Evolutionary conservation across 1,140 invertebrate genomes (phyloP), one percentile per base, ranked within the genome.

Genomic region (Megalopta genalis): DNA sequence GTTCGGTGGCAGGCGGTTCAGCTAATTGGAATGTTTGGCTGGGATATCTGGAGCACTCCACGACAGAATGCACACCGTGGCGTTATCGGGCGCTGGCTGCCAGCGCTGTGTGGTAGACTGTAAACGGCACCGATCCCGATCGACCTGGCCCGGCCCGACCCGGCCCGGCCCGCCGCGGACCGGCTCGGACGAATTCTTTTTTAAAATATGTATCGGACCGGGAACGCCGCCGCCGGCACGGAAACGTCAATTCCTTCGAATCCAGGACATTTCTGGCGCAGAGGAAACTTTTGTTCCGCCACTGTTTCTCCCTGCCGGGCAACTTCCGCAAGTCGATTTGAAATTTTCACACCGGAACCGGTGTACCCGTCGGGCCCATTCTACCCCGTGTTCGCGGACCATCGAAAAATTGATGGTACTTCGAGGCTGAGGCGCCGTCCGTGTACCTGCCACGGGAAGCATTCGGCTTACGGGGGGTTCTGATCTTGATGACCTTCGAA

Each of bases 1-100:
- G 83, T 85, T 42, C 84, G 49, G 52, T 57, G 74, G 84, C 75
- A 74, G 57, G 67, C 73, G 66, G 77, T 66, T 57, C 68, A 62
- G 77, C 81, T 88, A 88, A 88, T 88, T 88, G 86, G 78, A 87
- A 87, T 87, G 86, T 88, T 88, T 84, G 81, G 84, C 78, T 59
- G 23, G 78, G 72, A 81, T 87, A 88, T 88, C 74, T 88, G 79
- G 86, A 83, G 69, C 86, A 79, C 42, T 46, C 77, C 77, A 80
- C 80, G 74, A 62, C 68, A 67, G 79, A 82, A 85, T 72, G 83
- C 52, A 67, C 49, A n/a, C 39, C 52, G 75, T 18, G 49, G 46
- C 70, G 74, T 25, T 16, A 76, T 54, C 68, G 46, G 52, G 59
- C 64, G n/a, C 60, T 46, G 10, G 9, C 42, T 46, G 42, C 75